Conservation (phyloP, 2,888 invertebrate genomes). For the Meta bourneti region DNA sequence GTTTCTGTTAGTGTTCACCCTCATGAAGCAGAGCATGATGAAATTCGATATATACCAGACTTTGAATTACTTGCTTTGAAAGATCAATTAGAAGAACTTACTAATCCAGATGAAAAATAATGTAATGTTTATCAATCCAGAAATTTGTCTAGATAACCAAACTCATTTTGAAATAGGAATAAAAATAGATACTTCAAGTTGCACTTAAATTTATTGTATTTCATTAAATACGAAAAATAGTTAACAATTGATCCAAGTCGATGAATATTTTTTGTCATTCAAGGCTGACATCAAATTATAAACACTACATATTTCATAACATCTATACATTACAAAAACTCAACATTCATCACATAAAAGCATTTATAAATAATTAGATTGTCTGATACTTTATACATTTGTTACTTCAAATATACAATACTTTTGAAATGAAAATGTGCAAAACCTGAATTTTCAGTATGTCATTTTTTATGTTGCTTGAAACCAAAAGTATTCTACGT, state of each 20-base stretch:
- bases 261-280: background rate
- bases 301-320: background rate
- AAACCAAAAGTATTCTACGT: too few species aligned
- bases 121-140: background rate
- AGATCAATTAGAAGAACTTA: constrained; percentile 85
- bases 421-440: background rate
- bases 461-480: too few species aligned
- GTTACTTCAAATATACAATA: background rate
- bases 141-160: background rate
- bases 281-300: background rate
- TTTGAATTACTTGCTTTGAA: constrained; percentile 88
- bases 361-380: constrained; percentile 24
- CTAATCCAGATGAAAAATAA: constrained; percentile 4
- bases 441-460: background rate
- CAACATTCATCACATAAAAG: constrained; percentile 7
- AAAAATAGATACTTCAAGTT: background rate
- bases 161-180: background rate
- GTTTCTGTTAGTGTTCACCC: constrained; percentile 87
- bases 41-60: constrained; percentile 91
- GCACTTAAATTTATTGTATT: background rate
- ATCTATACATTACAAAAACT: constrained; percentile 5
- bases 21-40: constrained; percentile 86
- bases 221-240: background rate
- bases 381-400: background rate
- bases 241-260: background rate